Base-by-base conservation (phyloP, 1,140 invertebrate genomes). In the Hylaeus anthracinus region DNA sequence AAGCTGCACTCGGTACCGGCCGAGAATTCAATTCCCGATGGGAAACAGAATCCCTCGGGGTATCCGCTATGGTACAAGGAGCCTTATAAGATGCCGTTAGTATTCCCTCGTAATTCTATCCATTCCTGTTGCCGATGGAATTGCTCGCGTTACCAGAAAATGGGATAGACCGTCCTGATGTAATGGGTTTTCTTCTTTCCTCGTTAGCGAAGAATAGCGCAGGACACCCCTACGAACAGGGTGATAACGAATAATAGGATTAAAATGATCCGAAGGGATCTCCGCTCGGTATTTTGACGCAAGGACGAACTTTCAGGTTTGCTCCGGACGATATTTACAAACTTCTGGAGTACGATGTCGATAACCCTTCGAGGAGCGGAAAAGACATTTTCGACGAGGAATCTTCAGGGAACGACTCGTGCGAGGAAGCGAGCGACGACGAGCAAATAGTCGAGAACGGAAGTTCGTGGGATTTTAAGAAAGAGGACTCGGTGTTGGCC, bases 61-160 rank as follows among this genome's bases (percentile, higher is more conserved):
- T 87, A 85, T 81, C 89, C 89, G 41, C 80, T 88, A 10, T 90
- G 89, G 88, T 90, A 87, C 82, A 90, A 86, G 78, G 83, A 89
- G 8, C 88, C 88, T 64, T 64, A 84, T 77, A 83, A 85, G 64
- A 83, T 81, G 75, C 72, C 77, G 73, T 88, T 79, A 84, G 83
- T 88, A 65, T 77, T 66, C 75, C 76, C 26, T 58, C 39, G 70
- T 72, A 9, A 63, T 55, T 73, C 77, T 41, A 65, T 72, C 51
- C 10, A 61, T 70, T 45, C 43, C 37, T 5, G 37, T 43, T n/a
- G 14, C 3, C 66, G 43, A 53, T 37, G n/a, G 67, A 67, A 70
- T 61, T 53, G 51, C 8, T 48, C 60, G 76, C 60, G 12, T 79
- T 72, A 48, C 61, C 41, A 10, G 51, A 64, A 79, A 79, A 79